Evolutionary conservation across 2,888 invertebrate genomes (phyloP).

Genomic region (Drosophila nr. fundita): DNA sequence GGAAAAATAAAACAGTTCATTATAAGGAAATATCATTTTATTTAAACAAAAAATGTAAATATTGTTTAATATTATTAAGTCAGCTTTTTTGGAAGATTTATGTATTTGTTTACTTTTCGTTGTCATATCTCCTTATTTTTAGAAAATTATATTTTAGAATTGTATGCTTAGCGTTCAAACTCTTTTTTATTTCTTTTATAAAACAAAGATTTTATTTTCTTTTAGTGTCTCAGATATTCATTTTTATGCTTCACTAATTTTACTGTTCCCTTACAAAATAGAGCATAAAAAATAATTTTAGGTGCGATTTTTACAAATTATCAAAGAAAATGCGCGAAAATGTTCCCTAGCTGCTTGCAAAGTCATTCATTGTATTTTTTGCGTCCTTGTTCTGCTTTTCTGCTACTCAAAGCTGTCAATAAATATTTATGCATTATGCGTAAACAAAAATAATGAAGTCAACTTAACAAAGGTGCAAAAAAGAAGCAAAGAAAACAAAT

Average conservation of each 20-base stretch:
- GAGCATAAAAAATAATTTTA: neutral
- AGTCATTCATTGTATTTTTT: constrained; percentile 8
- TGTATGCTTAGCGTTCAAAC: neutral
- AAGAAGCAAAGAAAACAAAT: constrained; percentile 47
- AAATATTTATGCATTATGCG: constrained; percentile 67
- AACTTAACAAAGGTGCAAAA: constrained; percentile 49
- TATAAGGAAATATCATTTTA: neutral
- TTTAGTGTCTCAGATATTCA: too few relatives aligned
- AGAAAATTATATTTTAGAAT: neutral
- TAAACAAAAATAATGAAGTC: constrained; percentile 75
- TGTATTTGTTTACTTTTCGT: neutral
- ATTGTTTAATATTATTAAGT: neutral
- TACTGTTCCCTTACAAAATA: neutral
- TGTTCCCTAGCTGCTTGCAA: neutral
- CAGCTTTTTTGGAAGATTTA: neutral
- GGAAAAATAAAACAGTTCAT: neutral
- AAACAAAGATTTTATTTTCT: neutral
- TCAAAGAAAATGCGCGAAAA: constrained; percentile 44
- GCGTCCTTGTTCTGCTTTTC: constrained; percentile 4
- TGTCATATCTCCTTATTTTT: neutral
- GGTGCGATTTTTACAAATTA: constrained; percentile 8
- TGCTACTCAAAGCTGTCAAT: constrained; percentile 65
- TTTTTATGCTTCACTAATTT: constrained; percentile 1
- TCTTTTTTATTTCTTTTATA: neutral
- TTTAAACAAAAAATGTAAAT: neutral